These are phyloP conservation scores for Morbakka virulenta DNA, from an alignment of 30 jellyfish, hydroid and myxozoan species.

Conservation along the genomic window DNA sequence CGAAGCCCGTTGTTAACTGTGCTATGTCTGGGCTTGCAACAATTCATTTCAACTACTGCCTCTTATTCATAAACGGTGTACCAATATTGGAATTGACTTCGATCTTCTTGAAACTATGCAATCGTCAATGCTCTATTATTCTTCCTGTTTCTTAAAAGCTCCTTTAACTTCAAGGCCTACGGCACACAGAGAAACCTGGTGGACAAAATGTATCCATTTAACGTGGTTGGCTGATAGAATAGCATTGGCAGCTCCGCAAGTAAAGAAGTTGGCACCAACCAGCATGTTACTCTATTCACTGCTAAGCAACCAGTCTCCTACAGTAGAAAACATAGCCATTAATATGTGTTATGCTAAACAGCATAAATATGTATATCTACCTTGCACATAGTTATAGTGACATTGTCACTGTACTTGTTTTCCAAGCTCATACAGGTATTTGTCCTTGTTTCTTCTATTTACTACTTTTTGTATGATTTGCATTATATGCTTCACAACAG, in stretches of 20 bases:
- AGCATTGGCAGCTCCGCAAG: slow-evolving; percentile 44
- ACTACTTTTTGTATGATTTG: slow-evolving; percentile 25
- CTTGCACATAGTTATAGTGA: slow-evolving; percentile 20
- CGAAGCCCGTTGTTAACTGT: neutral
- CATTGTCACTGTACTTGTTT: slow-evolving; percentile 58
- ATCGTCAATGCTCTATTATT: neutral
- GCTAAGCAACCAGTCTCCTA: slow-evolving; percentile 72
- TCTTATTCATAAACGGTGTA: neutral
- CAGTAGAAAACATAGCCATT: slow-evolving; percentile 39
- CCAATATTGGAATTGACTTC: slow-evolving; percentile 18
- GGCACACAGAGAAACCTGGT: slow-evolving; percentile 43
- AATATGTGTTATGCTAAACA: slow-evolving; percentile 56
- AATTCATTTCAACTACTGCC: slow-evolving; percentile 11
- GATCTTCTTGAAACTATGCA: neutral
- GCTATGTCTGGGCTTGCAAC: slow-evolving; percentile 55
- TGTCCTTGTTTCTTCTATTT: slow-evolving; percentile 33
- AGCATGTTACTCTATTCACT: slow-evolving; percentile 62
- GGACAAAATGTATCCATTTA: slow-evolving; percentile 28
- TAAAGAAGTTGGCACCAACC: slow-evolving; percentile 15
- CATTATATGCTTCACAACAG: slow-evolving; percentile 54
- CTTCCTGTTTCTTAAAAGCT: slow-evolving; percentile 3
- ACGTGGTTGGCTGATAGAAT: slow-evolving; percentile 33
- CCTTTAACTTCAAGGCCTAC: neutral
- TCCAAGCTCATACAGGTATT: slow-evolving; percentile 55
- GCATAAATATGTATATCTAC: slow-evolving; percentile 28